Base-by-base conservation (phyloP, 1,140 invertebrate genomes). In the Ostrea denselamellosa region DNA sequence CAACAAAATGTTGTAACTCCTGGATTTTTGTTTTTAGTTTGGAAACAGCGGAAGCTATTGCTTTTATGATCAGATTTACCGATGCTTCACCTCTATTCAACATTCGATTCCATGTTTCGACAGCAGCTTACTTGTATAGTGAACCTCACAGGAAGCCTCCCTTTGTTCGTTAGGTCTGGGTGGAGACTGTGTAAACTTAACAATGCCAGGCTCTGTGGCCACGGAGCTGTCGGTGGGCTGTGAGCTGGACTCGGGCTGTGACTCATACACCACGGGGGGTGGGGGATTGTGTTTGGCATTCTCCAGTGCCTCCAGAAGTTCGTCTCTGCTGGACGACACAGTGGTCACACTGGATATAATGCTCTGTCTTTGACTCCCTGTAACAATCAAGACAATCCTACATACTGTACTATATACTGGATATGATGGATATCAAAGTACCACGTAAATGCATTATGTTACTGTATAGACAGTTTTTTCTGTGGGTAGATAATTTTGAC, bases 131-230 rank as follows among this genome's bases (percentile, higher is more conserved):
- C 83, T 54, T 12, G 83, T 85, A 62, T 85, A 85, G 28, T 85
- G 93, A 10, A 94, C 93, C 87, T 94, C 93, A 91, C 94, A 95
- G 3, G 94, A 93, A 82, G 94, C 95, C 89, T 95, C 94, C 28
- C 95, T 89, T 68, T 93, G 91, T 89, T 95, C 95, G 86, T 95
- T 94, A 25, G 95, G 95, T 87, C 92, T 93, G 8, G 95, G 95
- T 12, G 95, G 95, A 14, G 93, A 94, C 89, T 95, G 94, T 14
- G 94, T 95, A 85, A 95, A 95, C 90, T 94, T 91, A 77, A 95
- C 86, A 58, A 95, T 95, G 7, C 95, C 95, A 0, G 94, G 94
- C 89, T 95, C 95, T 17, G 95, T 95, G 19, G 92, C 93, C 82
- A 89, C 90, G 5, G 93, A 93, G 86, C 93, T 94, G 86, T 94